Percentiles rank a stretch among this genome's conserved stretches.
These are phyloP conservation scores for Rhinolophus ferrumequinum DNA, from an alignment of 2,113 vertebrate species.

Conservation along the genomic window DNA sequence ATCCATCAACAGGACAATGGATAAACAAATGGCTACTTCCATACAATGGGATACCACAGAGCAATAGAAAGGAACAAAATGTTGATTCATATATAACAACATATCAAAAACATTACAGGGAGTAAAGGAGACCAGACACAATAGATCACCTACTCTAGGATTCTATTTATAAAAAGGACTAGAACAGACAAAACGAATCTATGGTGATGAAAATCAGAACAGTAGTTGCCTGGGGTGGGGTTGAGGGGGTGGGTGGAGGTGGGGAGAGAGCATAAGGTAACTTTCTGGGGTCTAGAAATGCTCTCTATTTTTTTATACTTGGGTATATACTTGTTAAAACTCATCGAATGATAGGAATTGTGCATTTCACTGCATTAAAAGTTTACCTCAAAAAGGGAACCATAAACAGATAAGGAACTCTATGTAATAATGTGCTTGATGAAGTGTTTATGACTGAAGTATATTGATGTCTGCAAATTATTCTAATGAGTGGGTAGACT, in stretches of 20 bases:
- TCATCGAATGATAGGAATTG: background rate
- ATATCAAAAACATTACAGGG: background rate
- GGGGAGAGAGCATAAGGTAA: background rate
- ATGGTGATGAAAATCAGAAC: background rate
- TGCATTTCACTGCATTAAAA: background rate
- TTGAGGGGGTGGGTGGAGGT: too few relatives aligned
- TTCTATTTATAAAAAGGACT: background rate
- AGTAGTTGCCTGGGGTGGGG: background rate
- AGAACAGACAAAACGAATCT: background rate
- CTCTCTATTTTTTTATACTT: background rate
- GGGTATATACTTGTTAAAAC: background rate
- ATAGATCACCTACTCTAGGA: background rate
- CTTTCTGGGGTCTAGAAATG: background rate
- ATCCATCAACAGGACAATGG: background rate
- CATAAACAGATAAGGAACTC: background rate
- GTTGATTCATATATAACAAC: background rate
- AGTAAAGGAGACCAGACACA: background rate
- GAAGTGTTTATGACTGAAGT: background rate
- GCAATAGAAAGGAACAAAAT: background rate
- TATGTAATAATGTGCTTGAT: background rate
- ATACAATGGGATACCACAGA: background rate
- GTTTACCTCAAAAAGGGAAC: background rate
- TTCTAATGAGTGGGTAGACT: rapidly evolving
- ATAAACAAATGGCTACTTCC: background rate
- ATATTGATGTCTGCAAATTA: background rate